Conservation (phyloP, 2,113 vertebrate genomes). For the Pygoscelis adeliae region DNA sequence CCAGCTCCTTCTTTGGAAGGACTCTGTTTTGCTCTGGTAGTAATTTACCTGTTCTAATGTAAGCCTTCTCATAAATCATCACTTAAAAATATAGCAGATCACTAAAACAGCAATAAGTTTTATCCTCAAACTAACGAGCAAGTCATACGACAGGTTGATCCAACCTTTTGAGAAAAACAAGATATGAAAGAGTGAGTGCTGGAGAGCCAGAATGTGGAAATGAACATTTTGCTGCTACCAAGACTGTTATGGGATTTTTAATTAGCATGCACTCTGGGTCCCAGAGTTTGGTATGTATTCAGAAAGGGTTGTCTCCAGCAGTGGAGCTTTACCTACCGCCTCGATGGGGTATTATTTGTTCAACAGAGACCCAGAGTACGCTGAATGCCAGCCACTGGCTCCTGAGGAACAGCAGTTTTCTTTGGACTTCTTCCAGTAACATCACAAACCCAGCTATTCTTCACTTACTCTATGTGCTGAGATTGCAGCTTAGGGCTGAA, state of each 20-base stretch:
- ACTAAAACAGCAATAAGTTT: background rate
- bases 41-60: background rate
- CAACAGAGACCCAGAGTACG: background rate
- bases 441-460: background rate
- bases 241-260: background rate
- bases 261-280: background rate
- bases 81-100: background rate
- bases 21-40: background rate
- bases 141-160: background rate
- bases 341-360: background rate
- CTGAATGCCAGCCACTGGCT: background rate
- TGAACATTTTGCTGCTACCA: background rate
- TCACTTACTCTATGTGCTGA: background rate
- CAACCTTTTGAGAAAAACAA: background rate
- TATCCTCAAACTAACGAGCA: background rate
- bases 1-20: background rate
- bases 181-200: background rate
- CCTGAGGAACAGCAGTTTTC: background rate
- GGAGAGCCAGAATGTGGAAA: background rate
- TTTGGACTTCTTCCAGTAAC: slow-evolving; percentile 26
- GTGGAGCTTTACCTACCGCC: background rate
- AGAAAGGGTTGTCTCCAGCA: background rate
- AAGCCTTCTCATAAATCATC: background rate
- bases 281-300: background rate
- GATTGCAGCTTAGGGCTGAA: background rate